Evolutionary conservation across 2,888 invertebrate species (phyloP), one percentile per base, ranked within the genome.

Genomic region (Dasysyrphus albostriatus): DNA sequence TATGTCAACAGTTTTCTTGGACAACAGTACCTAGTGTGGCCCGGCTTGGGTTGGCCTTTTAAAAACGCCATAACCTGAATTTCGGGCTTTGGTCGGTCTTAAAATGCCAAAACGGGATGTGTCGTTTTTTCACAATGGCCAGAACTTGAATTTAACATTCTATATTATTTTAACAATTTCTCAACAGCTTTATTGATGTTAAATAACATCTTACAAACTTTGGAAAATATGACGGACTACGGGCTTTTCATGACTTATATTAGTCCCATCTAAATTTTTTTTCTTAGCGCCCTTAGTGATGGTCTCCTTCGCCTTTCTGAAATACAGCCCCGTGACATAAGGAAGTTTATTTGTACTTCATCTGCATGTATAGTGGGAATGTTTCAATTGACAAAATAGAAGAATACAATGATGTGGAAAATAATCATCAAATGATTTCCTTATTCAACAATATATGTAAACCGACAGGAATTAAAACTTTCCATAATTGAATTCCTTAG

Each of bases 301-400:
- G 0, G 0, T 5, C 10, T 49, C 8, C 3, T 16, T 47, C 16
- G 19, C 1, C 9, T 10, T 49, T 49, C 5, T 19, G 7, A 49
- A 24, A 0, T 19, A 49, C 19, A 4, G 1, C 10, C 49, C 9
- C 10, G 19, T 19, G 49, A 10, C 19, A 10, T 19, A 19, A 49
- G 32, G 49, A 63, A 16, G 14, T 29, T 63, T 59, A 34, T 39
- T 81, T 81, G 47, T 75, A 44, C 44, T 29, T 47, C 7, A 63
- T 63, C 51, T 63, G 61, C 54, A 59, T 54, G 39, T 49, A 19
- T 44, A 12, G 24, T 81, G 81, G 34, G 75, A 81, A 74, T 51
- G 49, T 75, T 59, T 42, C 44, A 39, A 16, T 34, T 10, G 34
- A 49, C 19, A 32, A 32, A 56, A 32, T 1, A 32, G 34, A 34